phyloP scores from a whole-genome alignment of 1,140 invertebrate species.

The Drosophila truncata region DNA sequence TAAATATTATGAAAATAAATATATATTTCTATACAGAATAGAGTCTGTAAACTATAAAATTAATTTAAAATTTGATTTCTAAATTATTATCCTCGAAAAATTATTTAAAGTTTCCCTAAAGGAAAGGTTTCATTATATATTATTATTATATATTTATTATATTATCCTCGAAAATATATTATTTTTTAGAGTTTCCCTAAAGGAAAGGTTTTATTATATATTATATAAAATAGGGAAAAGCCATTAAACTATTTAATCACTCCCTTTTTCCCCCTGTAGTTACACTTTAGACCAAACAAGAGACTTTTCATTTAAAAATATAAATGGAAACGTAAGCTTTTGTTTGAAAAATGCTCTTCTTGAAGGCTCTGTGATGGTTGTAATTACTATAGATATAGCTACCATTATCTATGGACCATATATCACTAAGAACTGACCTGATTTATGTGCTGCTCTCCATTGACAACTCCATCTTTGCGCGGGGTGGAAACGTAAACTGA shows the following conservation, averaged over 20 bases:
- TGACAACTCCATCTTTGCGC: slow-evolving; percentile 54
- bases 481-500: slow-evolving; percentile 1
- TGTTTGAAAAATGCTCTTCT: slow-evolving; percentile 16
- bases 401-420: slow-evolving; percentile 39
- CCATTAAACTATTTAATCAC: neutral
- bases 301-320: neutral
- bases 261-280: neutral
- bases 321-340: neutral
- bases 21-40: too few species aligned
- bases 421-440: slow-evolving; percentile 28
- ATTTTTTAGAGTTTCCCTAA: neutral
- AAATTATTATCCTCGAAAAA: too few species aligned
- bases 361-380: slow-evolving; percentile 2
- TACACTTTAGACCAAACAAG: neutral
- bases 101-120: neutral
- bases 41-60: too few species aligned
- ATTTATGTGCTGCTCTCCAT: slow-evolving; percentile 42
- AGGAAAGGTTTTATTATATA: neutral
- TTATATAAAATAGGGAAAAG: neutral
- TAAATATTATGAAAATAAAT: too few species aligned
- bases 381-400: slow-evolving; percentile 29
- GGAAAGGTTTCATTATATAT: too few species aligned
- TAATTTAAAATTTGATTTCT: too few species aligned
- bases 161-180: neutral
- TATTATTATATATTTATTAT: too few species aligned